Base-by-base conservation (phyloP, 1,140 invertebrate genomes). In the Lasioglossum albipes region DNA sequence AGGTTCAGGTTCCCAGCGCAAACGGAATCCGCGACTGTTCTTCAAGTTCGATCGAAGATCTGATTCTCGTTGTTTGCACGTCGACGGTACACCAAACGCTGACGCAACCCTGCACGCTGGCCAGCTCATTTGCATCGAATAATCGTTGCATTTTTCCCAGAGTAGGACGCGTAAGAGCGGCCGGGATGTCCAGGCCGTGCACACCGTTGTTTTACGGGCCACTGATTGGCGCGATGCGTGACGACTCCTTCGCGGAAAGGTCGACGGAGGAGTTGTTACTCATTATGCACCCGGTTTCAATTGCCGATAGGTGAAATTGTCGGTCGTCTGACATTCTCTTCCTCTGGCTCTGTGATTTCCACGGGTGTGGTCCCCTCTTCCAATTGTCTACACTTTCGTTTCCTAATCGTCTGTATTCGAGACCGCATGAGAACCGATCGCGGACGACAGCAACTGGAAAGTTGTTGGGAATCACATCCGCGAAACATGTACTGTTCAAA, bases 121-220 rank as follows among this genome's bases (percentile, higher is more conserved):
- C 57, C 77, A 36, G 75, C 84, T 89, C 76, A 86, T 89, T 89
- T 89, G 86, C 87, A 86, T 89, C 79, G 83, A 85, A 88, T 88
- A 75, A 82, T 88, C 86, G 77, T 81, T 83, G 84, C 67, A 73
- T 89, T 89, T 89, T 89, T 89, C 81, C 69, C 85, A 87, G 75
- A 75, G 81, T 74, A 68, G 59, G 79, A 62, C 20, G 74, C 54
- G 42, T 66, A 59, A 80, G 72, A 71, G 61, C 72, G 78, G 80
- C 74, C 54, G 75, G 81, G 83, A 88, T 86, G 87, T 86, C 77
- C 77, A 84, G 59, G 27, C 9, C 61, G 18, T 82, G 83, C 77
- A 65, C 67, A 16, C 22, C 41, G 49, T 62, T 62, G 61, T 74
- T 80, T 73, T 64, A 73, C 66, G 62, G 54, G 20, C 70, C 20